Base-by-base conservation (phyloP, 2,113 vertebrate species). In the Pachycephala philippinensis region DNA sequence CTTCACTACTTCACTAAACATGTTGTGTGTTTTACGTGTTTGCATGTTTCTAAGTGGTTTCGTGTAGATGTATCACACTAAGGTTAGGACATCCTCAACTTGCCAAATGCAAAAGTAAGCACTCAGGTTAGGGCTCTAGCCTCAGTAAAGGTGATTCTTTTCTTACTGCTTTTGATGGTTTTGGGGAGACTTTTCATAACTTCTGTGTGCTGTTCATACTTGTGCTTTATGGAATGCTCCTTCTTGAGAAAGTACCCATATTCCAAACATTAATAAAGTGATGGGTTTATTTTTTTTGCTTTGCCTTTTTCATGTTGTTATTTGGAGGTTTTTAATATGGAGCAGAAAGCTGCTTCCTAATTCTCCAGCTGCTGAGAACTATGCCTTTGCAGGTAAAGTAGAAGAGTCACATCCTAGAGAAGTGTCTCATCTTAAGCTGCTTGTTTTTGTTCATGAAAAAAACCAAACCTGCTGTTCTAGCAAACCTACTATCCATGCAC, bases 401-500 rank as follows among this genome's bases (percentile, higher is more conserved):
- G 30, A 40, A 33, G 39, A 37, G 33, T 53, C 20, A 31, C 47
- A 60, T 92, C 35, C 39, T 64, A 75, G 47, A 19, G 66, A 23
- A 45, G 5, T 11, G 3, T 83, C 15, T 13, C 24, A 15, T 31
- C 19, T 23, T 60, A 37, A 84, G 7, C 28, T 64, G 23, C 28
- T 50, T 31, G 6, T 0, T 93, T 64, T 33, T 57, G 27, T 60
- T 84, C 18, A 22, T 17, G 16, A n/a, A 40, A 57, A 40, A 16
- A 1, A 1, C 7, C 24, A 35, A 21, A 30, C 5, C 13, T 64
- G 1, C 28, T 47, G 17, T 64, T 83, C 37, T 66, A 42, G 21
- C 30, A 74, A 9, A 52, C 15, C 23, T 10, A 3, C 23, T 39
- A 7, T 66, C 63, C 11, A 0, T 8, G 3, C 10, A 3, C 4